phyloP scores from a whole-genome alignment of 1,140 invertebrate genomes.

The Neelides sp. region DNA sequence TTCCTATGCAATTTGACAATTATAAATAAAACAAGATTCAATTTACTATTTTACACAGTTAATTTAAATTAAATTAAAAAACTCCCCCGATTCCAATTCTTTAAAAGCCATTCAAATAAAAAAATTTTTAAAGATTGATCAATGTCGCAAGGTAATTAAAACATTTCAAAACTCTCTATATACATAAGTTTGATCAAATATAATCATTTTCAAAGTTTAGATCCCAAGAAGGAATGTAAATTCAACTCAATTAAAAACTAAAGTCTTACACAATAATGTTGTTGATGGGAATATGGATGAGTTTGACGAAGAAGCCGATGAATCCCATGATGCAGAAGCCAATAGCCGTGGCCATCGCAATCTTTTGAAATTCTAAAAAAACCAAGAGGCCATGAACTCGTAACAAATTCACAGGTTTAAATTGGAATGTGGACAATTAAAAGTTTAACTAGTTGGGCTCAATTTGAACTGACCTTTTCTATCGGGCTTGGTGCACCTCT shows the following conservation, averaged over 20 bases:
- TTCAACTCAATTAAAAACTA: conserved; percentile 1
- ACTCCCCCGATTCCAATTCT: too few relatives aligned
- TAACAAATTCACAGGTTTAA: conserved; percentile 14
- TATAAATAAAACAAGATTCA: too few relatives aligned
- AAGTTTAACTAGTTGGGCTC: neutral
- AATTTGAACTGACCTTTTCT: conserved; percentile 65
- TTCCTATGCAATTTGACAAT: too few relatives aligned
- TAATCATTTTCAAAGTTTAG: too few relatives aligned
- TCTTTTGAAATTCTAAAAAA: conserved; percentile 95
- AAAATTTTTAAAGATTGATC: too few relatives aligned
- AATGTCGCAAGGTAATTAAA: too few relatives aligned
- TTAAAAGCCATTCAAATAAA: too few relatives aligned
- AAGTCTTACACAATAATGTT: conserved; percentile 88
- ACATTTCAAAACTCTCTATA: too few relatives aligned
- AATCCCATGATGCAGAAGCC: conserved; percentile 99
- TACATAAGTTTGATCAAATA: too few relatives aligned
- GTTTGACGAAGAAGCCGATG: conserved; percentile 99
- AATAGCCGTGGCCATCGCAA: conserved; percentile 97
- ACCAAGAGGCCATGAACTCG: neutral
- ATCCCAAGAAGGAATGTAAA: too few relatives aligned
- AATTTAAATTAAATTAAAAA: too few relatives aligned
- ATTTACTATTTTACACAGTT: too few relatives aligned
- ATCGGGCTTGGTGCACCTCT: conserved; percentile 98
- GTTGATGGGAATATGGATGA: conserved; percentile 99
- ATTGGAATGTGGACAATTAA: conserved; percentile 5